A percentile compares a stretch with the other conserved stretches of the same genome.
phyloP scores from a whole-genome alignment of 1,140 invertebrate genomes.

The Drosophila auraria region DNA sequence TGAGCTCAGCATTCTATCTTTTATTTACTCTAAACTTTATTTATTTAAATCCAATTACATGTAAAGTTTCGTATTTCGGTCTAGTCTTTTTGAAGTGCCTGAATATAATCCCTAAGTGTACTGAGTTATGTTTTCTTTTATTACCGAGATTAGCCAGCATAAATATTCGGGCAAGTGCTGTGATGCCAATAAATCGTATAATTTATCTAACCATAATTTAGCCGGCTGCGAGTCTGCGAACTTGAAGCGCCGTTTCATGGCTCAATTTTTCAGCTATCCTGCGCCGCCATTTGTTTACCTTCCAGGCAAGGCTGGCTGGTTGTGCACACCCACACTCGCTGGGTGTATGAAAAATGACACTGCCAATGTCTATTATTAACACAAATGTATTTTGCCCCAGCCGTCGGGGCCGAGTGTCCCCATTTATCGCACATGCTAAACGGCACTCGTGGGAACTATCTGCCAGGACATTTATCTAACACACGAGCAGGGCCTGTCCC shows the following conservation, averaged over 20 bases:
- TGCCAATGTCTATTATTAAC: slow-evolving; percentile 76
- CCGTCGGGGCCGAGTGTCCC: slow-evolving; percentile 46
- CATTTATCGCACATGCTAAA: slow-evolving; percentile 80
- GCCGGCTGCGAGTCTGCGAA: slow-evolving; percentile 12
- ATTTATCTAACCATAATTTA: slow-evolving; percentile 51
- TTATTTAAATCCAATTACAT: too few relatives aligned
- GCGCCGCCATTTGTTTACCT: slow-evolving; percentile 40
- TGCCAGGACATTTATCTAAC: slow-evolving; percentile 46
- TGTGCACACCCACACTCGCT: background rate
- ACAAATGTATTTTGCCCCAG: slow-evolving; percentile 64
- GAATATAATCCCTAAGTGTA: background rate
- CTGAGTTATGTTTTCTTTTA: slow-evolving; percentile 28
- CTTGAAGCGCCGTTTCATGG: slow-evolving; percentile 21
- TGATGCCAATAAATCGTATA: slow-evolving; percentile 47
- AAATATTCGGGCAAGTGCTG: slow-evolving; percentile 46
- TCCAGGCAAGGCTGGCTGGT: slow-evolving; percentile 10
- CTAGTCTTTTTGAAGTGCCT: too few relatives aligned
- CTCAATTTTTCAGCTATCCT: slow-evolving; percentile 40
- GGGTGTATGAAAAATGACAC: slow-evolving; percentile 72
- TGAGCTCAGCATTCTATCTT: too few relatives aligned
- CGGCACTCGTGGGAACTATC: slow-evolving; percentile 75
- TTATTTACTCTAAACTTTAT: too few relatives aligned
- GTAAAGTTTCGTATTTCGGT: too few relatives aligned
- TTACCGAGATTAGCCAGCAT: slow-evolving; percentile 30
- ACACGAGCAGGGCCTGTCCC: slow-evolving; percentile 16